Evolutionary conservation across 2,797 vertebrate species (phyloP), one percentile per base, ranked within the genome.

Genomic region (Typhlichthys subterraneus): DNA sequence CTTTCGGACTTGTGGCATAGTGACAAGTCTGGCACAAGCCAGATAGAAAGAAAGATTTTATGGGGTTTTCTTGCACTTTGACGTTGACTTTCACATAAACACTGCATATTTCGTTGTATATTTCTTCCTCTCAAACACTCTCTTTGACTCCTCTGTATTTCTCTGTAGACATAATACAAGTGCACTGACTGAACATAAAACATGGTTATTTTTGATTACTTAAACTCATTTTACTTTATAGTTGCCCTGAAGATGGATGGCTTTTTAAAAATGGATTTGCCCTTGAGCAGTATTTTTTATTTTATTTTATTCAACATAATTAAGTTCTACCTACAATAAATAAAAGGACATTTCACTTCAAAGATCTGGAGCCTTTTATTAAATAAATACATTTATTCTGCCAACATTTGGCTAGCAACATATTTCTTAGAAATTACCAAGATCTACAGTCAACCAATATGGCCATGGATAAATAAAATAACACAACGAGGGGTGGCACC

Each of bases 391-490:
- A 17, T 91, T 95, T 94, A 94, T 94, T 77, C 90, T 83, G 94
- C 94, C 96, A 93, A 84, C 88, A 87, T 68, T 69, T 72, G 94
- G 94, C 90, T 51, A 76, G 83, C 74, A 90, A 75, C 54, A 59
- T 92, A 97, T 97, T 96, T 96, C 95, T 95, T 71, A 94, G 96
- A 98, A 99, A 98, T 92, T 79, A 81, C 61, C 69, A 89, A 89
- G 73, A 72, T 48, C 57, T 15, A 85, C 76, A 86, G 93, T 85
- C 84, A 93, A 93, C 96, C 96, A 97, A 96, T 94, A 89, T 97
- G 96, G 94, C 91, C 94, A 33, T 79, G 63, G 82, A 95, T 95
- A 89, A 96, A 95, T 96, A 92, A 83, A 92, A 56, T 67, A 80
- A 53, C 81, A 85, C 79, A 56, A 29, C 23, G 23, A 29, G 23